phyloP scores from a whole-genome alignment of 2,113 vertebrate species.

The Ageneiosus marmoratus region DNA sequence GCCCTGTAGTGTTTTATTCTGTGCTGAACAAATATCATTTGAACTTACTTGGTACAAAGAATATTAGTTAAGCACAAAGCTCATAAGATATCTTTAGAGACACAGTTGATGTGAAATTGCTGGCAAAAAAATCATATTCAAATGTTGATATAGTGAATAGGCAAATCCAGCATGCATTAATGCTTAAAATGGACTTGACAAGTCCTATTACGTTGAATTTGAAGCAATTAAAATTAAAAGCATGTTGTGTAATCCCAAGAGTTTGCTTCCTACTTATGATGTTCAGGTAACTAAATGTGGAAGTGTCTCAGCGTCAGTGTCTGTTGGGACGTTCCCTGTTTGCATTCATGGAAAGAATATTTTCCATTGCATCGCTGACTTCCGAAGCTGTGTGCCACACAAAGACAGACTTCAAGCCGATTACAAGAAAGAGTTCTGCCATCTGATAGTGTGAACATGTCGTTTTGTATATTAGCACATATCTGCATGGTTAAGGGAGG shows the following conservation, averaged over 20 bases:
- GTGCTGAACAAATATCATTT: neutral
- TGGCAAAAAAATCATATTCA: neutral
- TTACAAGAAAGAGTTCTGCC: neutral
- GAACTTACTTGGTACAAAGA: neutral
- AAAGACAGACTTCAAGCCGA: too few species aligned
- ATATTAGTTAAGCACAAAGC: neutral
- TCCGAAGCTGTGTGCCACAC: neutral
- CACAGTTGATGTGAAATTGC: neutral
- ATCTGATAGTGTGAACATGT: neutral
- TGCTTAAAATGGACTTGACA: neutral
- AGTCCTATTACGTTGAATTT: neutral
- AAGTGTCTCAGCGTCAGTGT: neutral
- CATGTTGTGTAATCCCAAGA: neutral
- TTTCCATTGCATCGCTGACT: neutral
- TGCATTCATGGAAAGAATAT: neutral
- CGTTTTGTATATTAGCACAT: slow-evolving; percentile 2
- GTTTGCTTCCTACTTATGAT: neutral
- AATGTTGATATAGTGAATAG: neutral
- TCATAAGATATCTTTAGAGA: neutral
- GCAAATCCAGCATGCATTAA: neutral
- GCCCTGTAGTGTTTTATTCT: neutral
- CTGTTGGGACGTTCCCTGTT: neutral
- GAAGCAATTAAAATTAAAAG: neutral
- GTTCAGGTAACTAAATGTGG: neutral
- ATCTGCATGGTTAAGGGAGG: slow-evolving; percentile 21